phyloP scores from a whole-genome alignment of 2,113 vertebrate species.

The human (Homo sapiens) region GRCh38 chr17:74351501-74352000 shows the following conservation, averaged over 20 bases:
- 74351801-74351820: too few species aligned
- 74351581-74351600: not conserved
- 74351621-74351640: not conserved
- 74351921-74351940: conserved; percentile 86
- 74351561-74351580: not conserved
- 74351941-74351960: conserved; percentile 89
- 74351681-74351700: not conserved
- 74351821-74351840: accelerated
- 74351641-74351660: too few species aligned
- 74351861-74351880: conserved; percentile 85
- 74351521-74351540: not conserved
- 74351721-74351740: not conserved
- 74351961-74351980: conserved; percentile 91
- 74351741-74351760: not conserved
- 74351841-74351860: not conserved
- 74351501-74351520: too few species aligned
- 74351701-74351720: not conserved
- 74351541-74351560: not conserved
- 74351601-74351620: not conserved
- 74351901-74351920: conserved; percentile 83
- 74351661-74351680: not conserved
- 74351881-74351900: conserved; percentile 84
- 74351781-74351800: accelerated
- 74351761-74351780: not conserved
- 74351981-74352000: conserved; percentile 92